A percentile compares a stretch with the other conserved stretches of the same genome.
phyloP scores from a whole-genome alignment of 2,797 vertebrate species.

The Phyllotis vaccarum region DNA sequence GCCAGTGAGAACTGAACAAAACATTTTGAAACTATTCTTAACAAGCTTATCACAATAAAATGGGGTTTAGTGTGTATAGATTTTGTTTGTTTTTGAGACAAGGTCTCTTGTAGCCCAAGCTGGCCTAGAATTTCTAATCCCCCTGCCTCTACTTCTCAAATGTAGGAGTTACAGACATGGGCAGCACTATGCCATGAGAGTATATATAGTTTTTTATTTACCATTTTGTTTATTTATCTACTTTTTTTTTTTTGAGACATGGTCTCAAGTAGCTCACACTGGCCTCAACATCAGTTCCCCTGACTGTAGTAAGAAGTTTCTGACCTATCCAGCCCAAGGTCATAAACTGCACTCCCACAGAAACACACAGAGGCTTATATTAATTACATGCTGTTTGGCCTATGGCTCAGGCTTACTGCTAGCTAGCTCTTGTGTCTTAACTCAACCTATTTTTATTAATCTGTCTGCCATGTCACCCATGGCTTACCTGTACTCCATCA shows the following conservation, averaged over 20 bases:
- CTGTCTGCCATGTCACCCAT: too few species aligned
- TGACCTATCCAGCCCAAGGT: too few species aligned
- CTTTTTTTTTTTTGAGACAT: background rate
- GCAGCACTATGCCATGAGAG: background rate
- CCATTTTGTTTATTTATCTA: background rate
- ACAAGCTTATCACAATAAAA: background rate
- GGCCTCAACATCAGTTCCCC: background rate
- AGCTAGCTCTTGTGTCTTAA: too few species aligned
- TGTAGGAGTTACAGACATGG: background rate
- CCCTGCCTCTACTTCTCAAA: background rate
- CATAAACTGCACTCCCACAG: too few species aligned
- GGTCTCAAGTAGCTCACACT: background rate
- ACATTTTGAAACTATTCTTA: background rate
- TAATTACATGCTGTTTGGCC: too few species aligned
- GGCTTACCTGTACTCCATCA: too few species aligned
- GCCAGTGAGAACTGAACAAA: conserved; percentile 26
- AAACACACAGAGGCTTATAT: too few species aligned
- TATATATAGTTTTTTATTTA: background rate
- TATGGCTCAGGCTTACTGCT: too few species aligned
- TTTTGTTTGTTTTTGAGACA: background rate
- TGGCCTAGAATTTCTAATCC: background rate
- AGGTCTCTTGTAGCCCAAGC: background rate
- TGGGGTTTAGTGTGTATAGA: background rate
- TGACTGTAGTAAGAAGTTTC: background rate
- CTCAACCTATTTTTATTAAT: too few species aligned